phyloP scores from a whole-genome alignment of 2,113 vertebrate species.

The Lipotes vexillifer region DNA sequence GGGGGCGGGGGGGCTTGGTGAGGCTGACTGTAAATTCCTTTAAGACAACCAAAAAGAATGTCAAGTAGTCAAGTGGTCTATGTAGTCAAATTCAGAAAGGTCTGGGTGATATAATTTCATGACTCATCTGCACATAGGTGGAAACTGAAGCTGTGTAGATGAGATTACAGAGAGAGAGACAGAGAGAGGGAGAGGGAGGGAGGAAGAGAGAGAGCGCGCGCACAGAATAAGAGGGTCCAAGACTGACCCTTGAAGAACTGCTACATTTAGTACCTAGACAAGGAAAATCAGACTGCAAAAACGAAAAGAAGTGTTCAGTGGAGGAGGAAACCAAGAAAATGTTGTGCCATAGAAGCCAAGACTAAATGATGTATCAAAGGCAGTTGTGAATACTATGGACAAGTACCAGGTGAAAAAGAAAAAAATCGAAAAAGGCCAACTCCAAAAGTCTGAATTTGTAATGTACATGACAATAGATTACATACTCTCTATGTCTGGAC shows the following conservation, averaged over 20 bases:
- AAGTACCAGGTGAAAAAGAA: neutral
- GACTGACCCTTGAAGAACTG: neutral
- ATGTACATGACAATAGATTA: neutral
- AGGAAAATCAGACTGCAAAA: neutral
- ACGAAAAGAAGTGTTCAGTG: neutral
- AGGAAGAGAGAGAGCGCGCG: no score
- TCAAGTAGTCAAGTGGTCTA: neutral
- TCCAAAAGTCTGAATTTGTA: neutral
- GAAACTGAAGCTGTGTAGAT: neutral
- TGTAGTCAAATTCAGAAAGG: neutral
- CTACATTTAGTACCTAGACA: neutral
- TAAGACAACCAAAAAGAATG: neutral
- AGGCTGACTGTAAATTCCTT: neutral
- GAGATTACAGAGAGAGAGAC: neutral
- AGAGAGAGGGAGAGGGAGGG: neutral
- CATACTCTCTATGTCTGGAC: neutral
- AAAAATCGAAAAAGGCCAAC: neutral
- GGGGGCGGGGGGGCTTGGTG: no score
- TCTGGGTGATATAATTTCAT: neutral
- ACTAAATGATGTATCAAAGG: neutral
- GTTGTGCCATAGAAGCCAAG: neutral
- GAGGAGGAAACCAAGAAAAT: neutral
- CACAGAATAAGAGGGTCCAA: neutral
- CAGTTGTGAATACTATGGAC: neutral
- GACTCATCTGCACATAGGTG: neutral